Base-by-base conservation (phyloP, 2,888 invertebrate genomes). In the Alcis repandata region DNA sequence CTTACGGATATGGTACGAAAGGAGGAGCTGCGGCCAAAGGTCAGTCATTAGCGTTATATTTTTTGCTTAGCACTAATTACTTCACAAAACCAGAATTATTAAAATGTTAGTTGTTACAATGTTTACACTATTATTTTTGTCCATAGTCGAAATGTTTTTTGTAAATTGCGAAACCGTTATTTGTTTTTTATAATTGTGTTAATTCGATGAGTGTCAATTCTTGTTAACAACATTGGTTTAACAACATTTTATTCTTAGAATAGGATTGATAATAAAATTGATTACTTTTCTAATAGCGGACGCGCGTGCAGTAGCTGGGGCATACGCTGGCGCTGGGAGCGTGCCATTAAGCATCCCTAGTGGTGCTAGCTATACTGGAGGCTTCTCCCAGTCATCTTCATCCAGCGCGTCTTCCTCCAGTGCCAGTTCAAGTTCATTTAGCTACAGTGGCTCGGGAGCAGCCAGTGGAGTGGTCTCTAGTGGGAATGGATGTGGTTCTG, bases 331-430 rank as follows among this genome's bases (percentile, higher is more conserved):
- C 4, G 53, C 75, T 20, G 81, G 79, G 22, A 78, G 69, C 36
- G 57, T 84, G 32, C 87, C 90, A n/a, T 61, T 83, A 7, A 75
- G 78, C 57, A 75, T 83, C 56, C 84, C 89, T 2, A 78, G 76
- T 62, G 85, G 84, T 32, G 70, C 76, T 6, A 91, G 87, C 75
- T 88, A 80, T 87, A 84, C 92, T 69, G 89, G 95, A 83, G 90
- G 91, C 81, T 86, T 88, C 81, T 82, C 94, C 33, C 85, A 91
- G 73, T 86, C 93, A 0, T 87, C 90, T 33, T 80, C 93, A 13
- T 87, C 91, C 19, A 93, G 91, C 70, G 90, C 83, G 46, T 85
- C 93, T 15, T 85, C 92, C 41, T 85, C 91, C 1, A 91, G 92
- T 76, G 84, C 92, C 33, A 92, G 91, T 73, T 82, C 91, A 3